phyloP scores from a whole-genome alignment of 2,888 invertebrate genomes.

The Stenodema calcarata region DNA sequence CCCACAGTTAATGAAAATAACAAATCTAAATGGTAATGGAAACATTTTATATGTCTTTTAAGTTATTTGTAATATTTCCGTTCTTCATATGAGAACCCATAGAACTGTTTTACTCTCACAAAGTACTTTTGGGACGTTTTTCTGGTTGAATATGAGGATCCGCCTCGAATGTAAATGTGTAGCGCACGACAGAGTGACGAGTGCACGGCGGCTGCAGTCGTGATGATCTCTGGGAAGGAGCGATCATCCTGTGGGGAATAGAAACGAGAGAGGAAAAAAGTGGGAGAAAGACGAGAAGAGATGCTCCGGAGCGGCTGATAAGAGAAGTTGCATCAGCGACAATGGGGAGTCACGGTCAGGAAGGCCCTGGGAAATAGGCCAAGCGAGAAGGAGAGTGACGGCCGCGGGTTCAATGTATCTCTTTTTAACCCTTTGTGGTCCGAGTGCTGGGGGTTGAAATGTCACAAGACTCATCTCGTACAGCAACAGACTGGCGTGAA shows the following conservation, averaged over 20 bases:
- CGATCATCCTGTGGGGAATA: neutral
- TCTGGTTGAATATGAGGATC: no score
- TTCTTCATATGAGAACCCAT: no score
- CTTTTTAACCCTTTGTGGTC: neutral
- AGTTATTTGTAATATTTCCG: no score
- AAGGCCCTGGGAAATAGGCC: constrained; percentile 8
- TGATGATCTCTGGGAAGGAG: neutral
- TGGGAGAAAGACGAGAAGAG: neutral
- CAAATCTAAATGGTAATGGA: no score
- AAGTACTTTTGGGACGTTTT: no score
- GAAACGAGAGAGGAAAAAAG: neutral
- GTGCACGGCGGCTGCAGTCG: neutral
- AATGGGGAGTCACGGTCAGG: constrained; percentile 7
- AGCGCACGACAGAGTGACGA: neutral
- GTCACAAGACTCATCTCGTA: neutral
- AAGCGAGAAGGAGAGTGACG: constrained; percentile 20
- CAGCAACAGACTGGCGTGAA: neutral
- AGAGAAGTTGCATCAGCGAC: constrained; percentile 1
- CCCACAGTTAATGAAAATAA: no score
- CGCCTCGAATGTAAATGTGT: neutral
- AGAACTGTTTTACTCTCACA: no score
- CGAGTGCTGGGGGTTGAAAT: neutral
- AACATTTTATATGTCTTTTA: no score
- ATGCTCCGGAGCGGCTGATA: neutral
- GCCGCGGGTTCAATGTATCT: neutral